Conservation (phyloP, 2,113 vertebrate genomes). For the Empidonax traillii region DNA sequence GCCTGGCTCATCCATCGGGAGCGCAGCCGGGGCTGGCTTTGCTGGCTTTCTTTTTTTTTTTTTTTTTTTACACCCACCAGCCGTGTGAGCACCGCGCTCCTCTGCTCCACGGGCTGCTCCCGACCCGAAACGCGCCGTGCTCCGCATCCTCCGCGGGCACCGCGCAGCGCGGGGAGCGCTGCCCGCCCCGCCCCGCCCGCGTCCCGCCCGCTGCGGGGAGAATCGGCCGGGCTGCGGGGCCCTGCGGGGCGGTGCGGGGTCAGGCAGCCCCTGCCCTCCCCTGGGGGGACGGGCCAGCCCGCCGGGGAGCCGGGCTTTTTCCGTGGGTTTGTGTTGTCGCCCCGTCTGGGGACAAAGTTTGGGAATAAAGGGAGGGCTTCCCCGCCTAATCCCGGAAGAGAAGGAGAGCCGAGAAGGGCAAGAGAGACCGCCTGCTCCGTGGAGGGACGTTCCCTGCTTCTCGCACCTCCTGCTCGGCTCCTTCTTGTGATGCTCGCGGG, state of each 20-base stretch:
- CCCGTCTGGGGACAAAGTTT: not conserved
- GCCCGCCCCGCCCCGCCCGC: not conserved
- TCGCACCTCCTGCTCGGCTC: not conserved
- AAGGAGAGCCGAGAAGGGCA: not conserved
- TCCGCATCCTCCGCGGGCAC: fast-evolving
- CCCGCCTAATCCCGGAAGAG: not conserved
- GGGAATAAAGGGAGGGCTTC: constrained; percentile 37
- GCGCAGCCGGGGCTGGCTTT: not conserved
- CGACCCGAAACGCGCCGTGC: fast-evolving
- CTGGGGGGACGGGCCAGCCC: not conserved
- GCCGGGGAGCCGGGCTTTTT: not conserved
- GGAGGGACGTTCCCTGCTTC: not conserved
- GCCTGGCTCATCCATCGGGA: not conserved
- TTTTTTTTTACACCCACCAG: too few species aligned
- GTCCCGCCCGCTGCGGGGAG: not conserved
- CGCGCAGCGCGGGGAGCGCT: too few species aligned
- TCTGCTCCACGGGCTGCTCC: not conserved
- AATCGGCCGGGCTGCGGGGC: not conserved
- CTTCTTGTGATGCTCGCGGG: not conserved
- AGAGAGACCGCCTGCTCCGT: not conserved
- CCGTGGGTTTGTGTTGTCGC: not conserved
- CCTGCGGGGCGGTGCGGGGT: not conserved
- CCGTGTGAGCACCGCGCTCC: fast-evolving
- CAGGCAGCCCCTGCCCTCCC: not conserved
- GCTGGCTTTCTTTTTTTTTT: too few species aligned